phyloP scores from a whole-genome alignment of 2,113 vertebrate species.

The Xiphophorus hellerii region DNA sequence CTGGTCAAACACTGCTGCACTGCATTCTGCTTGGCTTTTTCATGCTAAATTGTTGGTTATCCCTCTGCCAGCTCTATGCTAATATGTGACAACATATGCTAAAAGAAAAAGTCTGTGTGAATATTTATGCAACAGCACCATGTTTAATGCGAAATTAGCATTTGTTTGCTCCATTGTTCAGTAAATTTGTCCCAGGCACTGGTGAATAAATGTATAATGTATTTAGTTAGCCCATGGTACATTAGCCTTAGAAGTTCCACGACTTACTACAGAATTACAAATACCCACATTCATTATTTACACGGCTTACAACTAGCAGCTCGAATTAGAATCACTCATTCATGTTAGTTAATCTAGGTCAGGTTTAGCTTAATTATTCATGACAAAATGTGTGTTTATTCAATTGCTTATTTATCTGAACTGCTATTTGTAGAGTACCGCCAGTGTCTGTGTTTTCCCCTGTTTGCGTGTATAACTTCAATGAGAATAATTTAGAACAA shows the following conservation, averaged over 20 bases:
- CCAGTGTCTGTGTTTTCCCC: slow-evolving; percentile 9
- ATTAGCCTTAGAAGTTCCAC: slow-evolving; percentile 60
- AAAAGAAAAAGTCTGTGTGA: slow-evolving; percentile 58
- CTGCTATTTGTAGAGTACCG: slow-evolving; percentile 16
- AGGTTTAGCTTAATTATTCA: slow-evolving; percentile 59
- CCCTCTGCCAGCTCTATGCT: slow-evolving; percentile 55
- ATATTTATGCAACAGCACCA: slow-evolving; percentile 73
- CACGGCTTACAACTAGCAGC: slow-evolving; percentile 45
- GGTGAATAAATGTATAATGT: slow-evolving; percentile 71
- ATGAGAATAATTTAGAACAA: slow-evolving; percentile 19
- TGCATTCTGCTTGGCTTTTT: slow-evolving; percentile 35
- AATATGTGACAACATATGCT: slow-evolving; percentile 72
- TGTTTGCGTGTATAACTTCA: slow-evolving; percentile 14
- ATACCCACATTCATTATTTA: slow-evolving; percentile 59
- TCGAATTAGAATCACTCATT: slow-evolving; percentile 60
- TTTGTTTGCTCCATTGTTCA: slow-evolving; percentile 78
- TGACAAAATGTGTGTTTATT: slow-evolving; percentile 46
- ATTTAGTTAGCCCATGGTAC: slow-evolving; percentile 60
- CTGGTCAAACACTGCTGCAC: slow-evolving; percentile 48
- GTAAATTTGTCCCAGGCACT: slow-evolving; percentile 65
- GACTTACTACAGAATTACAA: slow-evolving; percentile 63
- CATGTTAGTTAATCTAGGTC: slow-evolving; percentile 52
- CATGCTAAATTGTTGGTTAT: slow-evolving; percentile 41
- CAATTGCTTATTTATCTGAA: slow-evolving; percentile 50
- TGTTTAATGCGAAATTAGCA: slow-evolving; percentile 77